Conservation (phyloP, 2,797 vertebrate genomes). For the Pterois miles region DNA sequence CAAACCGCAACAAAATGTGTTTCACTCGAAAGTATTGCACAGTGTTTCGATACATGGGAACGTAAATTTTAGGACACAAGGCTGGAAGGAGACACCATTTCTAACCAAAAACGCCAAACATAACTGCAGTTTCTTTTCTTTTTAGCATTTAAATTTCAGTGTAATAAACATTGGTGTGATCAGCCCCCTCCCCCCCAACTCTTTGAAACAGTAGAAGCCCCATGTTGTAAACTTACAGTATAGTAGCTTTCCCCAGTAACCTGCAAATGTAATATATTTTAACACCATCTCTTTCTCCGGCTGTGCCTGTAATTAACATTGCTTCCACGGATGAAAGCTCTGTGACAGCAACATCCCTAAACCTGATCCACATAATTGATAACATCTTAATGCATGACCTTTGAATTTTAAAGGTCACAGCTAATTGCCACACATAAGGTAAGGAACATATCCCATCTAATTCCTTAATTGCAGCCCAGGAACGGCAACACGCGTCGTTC, state of each 20-base stretch:
- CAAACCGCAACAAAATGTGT: too few relatives aligned
- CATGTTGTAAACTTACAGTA: neutral
- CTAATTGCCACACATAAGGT: conserved; percentile 78
- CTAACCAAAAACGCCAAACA: neutral
- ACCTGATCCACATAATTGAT: conserved; percentile 77
- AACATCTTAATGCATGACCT: conserved; percentile 81
- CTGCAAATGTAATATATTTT: conserved; percentile 10
- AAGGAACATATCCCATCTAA: conserved; percentile 76
- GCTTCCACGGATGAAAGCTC: conserved; percentile 62
- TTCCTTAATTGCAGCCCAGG: conserved; percentile 76
- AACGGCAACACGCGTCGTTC: conserved; percentile 43
- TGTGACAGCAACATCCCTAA: conserved; percentile 68
- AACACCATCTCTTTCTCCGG: conserved; percentile 18
- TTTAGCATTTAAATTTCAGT: neutral
- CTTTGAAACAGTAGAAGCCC: neutral
- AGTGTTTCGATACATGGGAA: too few relatives aligned
- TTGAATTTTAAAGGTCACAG: conserved; percentile 77
- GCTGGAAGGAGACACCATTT: too few relatives aligned
- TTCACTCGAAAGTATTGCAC: too few relatives aligned
- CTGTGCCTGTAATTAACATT: conserved; percentile 61
- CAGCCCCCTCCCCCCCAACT: too few relatives aligned
- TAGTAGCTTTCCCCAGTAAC: neutral
- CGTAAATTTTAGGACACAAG: too few relatives aligned
- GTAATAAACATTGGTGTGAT: neutral
- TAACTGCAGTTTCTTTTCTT: neutral